Evolutionary conservation across 2,888 invertebrate species (phyloP).

Genomic region (Entomobrya multifasciata): DNA sequence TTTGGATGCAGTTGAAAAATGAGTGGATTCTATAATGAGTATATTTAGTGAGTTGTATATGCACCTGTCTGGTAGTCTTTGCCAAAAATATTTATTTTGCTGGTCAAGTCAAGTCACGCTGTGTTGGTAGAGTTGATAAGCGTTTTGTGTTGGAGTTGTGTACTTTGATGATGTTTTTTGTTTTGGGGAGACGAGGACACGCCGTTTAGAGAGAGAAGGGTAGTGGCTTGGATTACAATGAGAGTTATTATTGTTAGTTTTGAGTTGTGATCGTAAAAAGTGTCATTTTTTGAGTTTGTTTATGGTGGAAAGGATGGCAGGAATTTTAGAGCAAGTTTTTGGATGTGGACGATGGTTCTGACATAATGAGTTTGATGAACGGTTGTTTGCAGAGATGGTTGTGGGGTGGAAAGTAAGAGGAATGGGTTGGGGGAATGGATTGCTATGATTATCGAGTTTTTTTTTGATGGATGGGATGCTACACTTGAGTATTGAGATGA

Average conservation of each 20-base stretch:
- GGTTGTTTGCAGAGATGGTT: not conserved
- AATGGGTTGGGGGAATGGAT: too few species aligned
- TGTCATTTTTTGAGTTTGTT: not conserved
- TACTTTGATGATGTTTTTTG: not conserved
- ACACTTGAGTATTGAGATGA: too few species aligned
- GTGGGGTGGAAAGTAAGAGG: not conserved
- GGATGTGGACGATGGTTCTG: too few species aligned
- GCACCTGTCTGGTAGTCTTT: slow-evolving; percentile 28
- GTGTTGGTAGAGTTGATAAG: slow-evolving; percentile 6
- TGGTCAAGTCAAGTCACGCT: slow-evolving; percentile 26
- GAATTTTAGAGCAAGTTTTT: not conserved
- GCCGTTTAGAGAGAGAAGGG: not conserved
- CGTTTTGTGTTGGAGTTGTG: not conserved
- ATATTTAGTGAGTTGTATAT: not conserved
- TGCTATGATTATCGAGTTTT: too few species aligned
- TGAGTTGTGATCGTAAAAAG: not conserved
- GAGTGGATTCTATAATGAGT: not conserved
- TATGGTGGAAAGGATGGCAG: not conserved
- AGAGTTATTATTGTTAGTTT: not conserved
- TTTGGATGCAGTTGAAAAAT: too few species aligned
- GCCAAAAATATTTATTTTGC: slow-evolving; percentile 20
- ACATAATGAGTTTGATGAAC: too few species aligned
- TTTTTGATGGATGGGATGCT: too few species aligned
- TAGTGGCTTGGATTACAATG: not conserved
- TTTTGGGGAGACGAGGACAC: not conserved